A percentile compares a stretch with the other conserved stretches of the same genome.
These are phyloP conservation scores for Antheraea mylitta DNA, from an alignment of 1,140 invertebrate genomes.

Conservation along the genomic window DNA sequence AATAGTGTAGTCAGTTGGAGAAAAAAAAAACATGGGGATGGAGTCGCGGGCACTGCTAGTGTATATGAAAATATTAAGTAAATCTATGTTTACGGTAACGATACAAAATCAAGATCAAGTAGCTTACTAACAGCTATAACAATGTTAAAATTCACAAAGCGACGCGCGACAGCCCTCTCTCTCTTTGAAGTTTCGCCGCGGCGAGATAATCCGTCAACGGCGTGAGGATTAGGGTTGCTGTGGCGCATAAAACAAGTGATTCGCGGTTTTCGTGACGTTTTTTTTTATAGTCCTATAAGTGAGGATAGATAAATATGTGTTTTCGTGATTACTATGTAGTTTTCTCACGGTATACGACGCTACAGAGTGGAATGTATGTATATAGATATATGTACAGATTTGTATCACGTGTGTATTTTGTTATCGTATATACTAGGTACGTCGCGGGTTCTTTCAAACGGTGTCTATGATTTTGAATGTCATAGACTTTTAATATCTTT, in stretches of 20 bases:
- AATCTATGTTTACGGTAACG: background rate
- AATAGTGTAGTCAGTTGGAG: too few relatives aligned
- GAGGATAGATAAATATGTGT: background rate
- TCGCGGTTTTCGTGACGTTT: conserved; percentile 2
- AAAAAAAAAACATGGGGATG: too few relatives aligned
- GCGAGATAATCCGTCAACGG: conserved; percentile 13
- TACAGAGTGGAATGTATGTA: background rate
- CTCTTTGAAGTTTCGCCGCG: conserved; percentile 15
- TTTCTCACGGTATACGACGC: background rate
- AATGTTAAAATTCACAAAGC: conserved; percentile 12
- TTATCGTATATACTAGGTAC: background rate
- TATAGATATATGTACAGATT: background rate
- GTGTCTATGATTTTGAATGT: too few relatives aligned
- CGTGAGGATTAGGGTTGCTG: conserved; percentile 12
- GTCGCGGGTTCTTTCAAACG: too few relatives aligned
- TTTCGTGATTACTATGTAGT: background rate
- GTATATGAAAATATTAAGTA: background rate
- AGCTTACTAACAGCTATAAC: background rate
- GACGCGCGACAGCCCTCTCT: conserved; percentile 10
- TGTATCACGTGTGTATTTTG: background rate
- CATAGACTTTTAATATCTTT: too few relatives aligned
- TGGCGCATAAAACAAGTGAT: background rate
- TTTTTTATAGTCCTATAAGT: background rate
- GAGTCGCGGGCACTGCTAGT: too few relatives aligned
- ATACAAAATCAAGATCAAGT: background rate